phyloP scores from a whole-genome alignment of 2,888 invertebrate genomes.

The Pimpla rufipes region DNA sequence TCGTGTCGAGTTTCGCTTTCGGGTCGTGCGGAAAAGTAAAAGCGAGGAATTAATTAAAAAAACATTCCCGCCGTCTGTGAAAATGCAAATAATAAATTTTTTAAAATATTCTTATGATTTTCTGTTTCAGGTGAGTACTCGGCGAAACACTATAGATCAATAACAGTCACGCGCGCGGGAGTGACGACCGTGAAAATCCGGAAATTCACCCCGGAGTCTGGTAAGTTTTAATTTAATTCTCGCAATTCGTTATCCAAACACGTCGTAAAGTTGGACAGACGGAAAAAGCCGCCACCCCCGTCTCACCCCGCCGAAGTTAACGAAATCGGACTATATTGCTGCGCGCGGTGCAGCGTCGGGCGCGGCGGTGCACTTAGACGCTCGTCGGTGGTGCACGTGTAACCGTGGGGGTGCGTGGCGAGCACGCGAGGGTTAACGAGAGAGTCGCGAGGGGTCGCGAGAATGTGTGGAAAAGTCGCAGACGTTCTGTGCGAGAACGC shows the following conservation, averaged over 20 bases:
- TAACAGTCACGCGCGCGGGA: constrained; percentile 8
- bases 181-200: constrained; percentile 25
- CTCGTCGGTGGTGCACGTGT: constrained; percentile 64
- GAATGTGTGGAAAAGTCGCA: constrained; percentile 76
- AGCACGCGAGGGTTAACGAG: constrained; percentile 54
- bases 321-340: constrained; percentile 71
- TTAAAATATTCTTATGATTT: constrained; percentile 55
- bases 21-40: constrained; percentile 1
- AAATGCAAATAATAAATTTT: constrained; percentile 22
- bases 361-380: constrained; percentile 71
- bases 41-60: constrained; percentile 75
- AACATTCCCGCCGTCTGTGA: constrained; percentile 10
- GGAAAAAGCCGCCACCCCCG: constrained; percentile 64
- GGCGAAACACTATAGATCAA: constrained; percentile 28
- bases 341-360: constrained; percentile 67
- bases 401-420: constrained; percentile 52
- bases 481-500: constrained; percentile 77
- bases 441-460: constrained; percentile 67
- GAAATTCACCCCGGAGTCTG: constrained; percentile 12
- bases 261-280: constrained; percentile 50
- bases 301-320: constrained; percentile 74
- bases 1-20: constrained; percentile 61
- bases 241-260: constrained; percentile 42
- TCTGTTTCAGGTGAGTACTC: constrained; percentile 78
- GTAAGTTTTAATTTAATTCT: constrained; percentile 45